Evolutionary conservation across 1,140 invertebrate genomes (phyloP).

Genomic region (Papilio xuthus): DNA sequence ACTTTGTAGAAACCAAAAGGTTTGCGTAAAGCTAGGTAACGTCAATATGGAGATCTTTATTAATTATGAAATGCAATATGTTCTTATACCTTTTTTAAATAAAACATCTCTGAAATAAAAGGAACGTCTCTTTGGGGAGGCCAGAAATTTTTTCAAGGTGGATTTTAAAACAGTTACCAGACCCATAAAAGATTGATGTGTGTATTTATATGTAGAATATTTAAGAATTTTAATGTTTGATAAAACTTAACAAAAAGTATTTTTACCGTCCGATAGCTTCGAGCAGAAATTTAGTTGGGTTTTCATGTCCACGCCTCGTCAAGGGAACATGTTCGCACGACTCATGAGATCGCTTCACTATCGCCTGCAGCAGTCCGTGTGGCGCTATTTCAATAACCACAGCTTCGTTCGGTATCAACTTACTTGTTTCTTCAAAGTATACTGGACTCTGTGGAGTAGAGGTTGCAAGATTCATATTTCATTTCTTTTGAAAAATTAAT

Average conservation of each 20-base stretch:
- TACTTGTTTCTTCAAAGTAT: conserved; percentile 87
- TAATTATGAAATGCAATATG: too few relatives aligned
- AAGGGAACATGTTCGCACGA: conserved; percentile 86
- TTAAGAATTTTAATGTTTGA: too few relatives aligned
- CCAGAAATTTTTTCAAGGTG: too few relatives aligned
- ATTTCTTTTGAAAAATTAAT: neutral
- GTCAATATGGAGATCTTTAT: too few relatives aligned
- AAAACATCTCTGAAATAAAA: too few relatives aligned
- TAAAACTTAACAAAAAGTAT: neutral
- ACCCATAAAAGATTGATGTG: too few relatives aligned
- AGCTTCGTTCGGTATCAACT: conserved; percentile 87
- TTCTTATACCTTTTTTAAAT: too few relatives aligned
- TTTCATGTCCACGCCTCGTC: conserved; percentile 88
- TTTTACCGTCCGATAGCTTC: conserved; percentile 86
- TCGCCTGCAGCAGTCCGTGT: conserved; percentile 81
- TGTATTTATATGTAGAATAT: too few relatives aligned
- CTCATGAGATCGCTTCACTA: conserved; percentile 62
- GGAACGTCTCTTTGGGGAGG: too few relatives aligned
- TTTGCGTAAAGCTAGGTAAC: too few relatives aligned
- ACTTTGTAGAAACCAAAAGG: too few relatives aligned
- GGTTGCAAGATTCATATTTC: neutral
- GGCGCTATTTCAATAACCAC: conserved; percentile 87
- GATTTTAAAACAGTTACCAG: too few relatives aligned
- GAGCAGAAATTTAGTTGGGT: conserved; percentile 84
- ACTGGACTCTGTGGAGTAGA: conserved; percentile 80